A percentile compares a stretch with the other conserved stretches of the same genome.
Evolutionary conservation across 2,888 invertebrate species (phyloP).

Genomic region (Lithophane ornitopus): DNA sequence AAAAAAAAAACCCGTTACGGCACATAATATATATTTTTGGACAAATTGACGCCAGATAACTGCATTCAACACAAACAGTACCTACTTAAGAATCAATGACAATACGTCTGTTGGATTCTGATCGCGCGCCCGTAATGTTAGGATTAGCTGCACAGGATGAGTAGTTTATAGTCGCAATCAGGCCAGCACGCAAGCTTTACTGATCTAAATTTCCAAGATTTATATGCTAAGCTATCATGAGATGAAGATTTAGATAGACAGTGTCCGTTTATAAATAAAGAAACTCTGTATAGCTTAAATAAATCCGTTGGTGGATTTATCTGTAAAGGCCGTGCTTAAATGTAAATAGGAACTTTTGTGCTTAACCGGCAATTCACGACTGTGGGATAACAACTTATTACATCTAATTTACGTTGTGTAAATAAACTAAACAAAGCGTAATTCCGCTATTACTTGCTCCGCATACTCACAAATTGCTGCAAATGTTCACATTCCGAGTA

Average conservation of each 20-base stretch:
- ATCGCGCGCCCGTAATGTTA: slow-evolving; percentile 58
- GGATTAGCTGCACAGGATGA: slow-evolving; percentile 64
- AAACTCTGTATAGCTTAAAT: slow-evolving; percentile 41
- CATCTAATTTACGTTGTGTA: slow-evolving; percentile 43
- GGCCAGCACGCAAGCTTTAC: slow-evolving; percentile 64
- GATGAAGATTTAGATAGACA: slow-evolving; percentile 64
- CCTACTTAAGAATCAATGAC: slow-evolving; percentile 40
- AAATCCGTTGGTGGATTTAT: slow-evolving; percentile 45
- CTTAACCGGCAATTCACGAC: slow-evolving; percentile 41
- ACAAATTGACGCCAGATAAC: slow-evolving; percentile 43
- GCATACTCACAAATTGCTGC: slow-evolving; percentile 56
- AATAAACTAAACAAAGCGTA: slow-evolving; percentile 54
- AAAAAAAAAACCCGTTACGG: slow-evolving; percentile 38
- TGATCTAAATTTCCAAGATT: slow-evolving; percentile 67
- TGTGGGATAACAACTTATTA: slow-evolving; percentile 37
- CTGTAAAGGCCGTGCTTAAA: slow-evolving; percentile 36
- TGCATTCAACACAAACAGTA: slow-evolving; percentile 22
- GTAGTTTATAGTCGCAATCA: slow-evolving; percentile 66
- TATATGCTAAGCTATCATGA: slow-evolving; percentile 64
- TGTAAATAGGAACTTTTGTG: slow-evolving; percentile 44
- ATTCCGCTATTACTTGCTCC: slow-evolving; percentile 51
- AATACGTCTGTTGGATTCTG: slow-evolving; percentile 42
- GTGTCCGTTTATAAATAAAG: slow-evolving; percentile 53
- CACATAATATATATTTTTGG: slow-evolving; percentile 22
- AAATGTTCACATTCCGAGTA: slow-evolving; percentile 60